Evolutionary conservation across 2,888 invertebrate genomes (phyloP).

Genomic region (Cetonia aurata): DNA sequence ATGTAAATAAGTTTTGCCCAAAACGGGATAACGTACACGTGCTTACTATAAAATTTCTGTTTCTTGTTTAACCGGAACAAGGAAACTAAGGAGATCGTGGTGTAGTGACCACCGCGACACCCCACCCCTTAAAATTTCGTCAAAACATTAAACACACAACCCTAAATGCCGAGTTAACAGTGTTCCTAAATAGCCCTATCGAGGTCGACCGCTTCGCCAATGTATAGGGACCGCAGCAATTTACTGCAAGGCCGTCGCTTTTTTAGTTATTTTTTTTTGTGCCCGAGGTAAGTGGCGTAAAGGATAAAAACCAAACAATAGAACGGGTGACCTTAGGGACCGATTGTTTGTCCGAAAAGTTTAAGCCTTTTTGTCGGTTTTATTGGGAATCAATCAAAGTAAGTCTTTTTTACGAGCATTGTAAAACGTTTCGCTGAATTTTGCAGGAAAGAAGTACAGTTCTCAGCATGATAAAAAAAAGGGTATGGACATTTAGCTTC

Average conservation of each 20-base stretch:
- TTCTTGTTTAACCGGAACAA: slow-evolving; percentile 35
- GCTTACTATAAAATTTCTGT: slow-evolving; percentile 21
- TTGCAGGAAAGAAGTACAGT: background rate
- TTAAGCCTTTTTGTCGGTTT: slow-evolving; percentile 47
- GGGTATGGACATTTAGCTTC: slow-evolving; percentile 1
- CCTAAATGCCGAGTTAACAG: slow-evolving; percentile 59
- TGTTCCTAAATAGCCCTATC: slow-evolving; percentile 57
- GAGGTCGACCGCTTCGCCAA: slow-evolving; percentile 61
- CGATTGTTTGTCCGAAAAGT: slow-evolving; percentile 31
- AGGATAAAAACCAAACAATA: slow-evolving; percentile 38
- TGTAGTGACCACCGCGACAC: slow-evolving; percentile 43
- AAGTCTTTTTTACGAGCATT: slow-evolving; percentile 27
- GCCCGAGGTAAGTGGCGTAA: slow-evolving; percentile 35
- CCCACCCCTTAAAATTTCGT: slow-evolving; percentile 56
- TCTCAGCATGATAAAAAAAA: slow-evolving; percentile 21
- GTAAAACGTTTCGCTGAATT: slow-evolving; percentile 36
- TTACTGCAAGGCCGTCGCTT: slow-evolving; percentile 56
- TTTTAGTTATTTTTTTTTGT: slow-evolving; percentile 50
- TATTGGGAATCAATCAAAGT: slow-evolving; percentile 43
- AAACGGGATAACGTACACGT: slow-evolving; percentile 2
- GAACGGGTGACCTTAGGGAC: slow-evolving; percentile 31
- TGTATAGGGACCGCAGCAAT: slow-evolving; percentile 50
- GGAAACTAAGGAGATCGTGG: slow-evolving; percentile 27
- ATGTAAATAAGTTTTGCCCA: slow-evolving; percentile 15
- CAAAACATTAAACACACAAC: slow-evolving; percentile 62